These are phyloP conservation scores for Hydropsyche tenuis DNA, from an alignment of 1,140 invertebrate genomes.

Conservation along the genomic window DNA sequence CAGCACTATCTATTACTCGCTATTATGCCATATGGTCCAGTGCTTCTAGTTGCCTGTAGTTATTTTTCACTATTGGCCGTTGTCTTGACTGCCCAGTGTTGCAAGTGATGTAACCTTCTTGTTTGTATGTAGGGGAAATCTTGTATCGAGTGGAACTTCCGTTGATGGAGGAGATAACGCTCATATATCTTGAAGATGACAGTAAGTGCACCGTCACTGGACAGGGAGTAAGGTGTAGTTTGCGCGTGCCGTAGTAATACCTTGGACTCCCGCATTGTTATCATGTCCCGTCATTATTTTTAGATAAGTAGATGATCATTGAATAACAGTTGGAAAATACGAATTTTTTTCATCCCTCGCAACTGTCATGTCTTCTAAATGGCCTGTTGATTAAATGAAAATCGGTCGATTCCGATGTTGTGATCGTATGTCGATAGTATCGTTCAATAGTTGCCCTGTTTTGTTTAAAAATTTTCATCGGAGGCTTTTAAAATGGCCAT, in stretches of 20 bases:
- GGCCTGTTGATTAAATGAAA: conserved; percentile 36
- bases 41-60: conserved; percentile 63
- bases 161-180: conserved; percentile 87
- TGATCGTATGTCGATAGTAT: background rate
- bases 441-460: conserved; percentile 16
- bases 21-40: conserved; percentile 53
- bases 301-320: conserved; percentile 64
- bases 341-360: conserved; percentile 56
- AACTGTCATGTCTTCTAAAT: conserved; percentile 51
- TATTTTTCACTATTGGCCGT: conserved; percentile 49
- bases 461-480: conserved; percentile 16
- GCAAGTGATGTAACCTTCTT: conserved; percentile 63
- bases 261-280: conserved; percentile 65
- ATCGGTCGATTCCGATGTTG: too few species aligned
- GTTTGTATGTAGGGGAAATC: conserved; percentile 81
- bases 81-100: conserved; percentile 34
- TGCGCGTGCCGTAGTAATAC: conserved; percentile 64
- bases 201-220: conserved; percentile 57
- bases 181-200: conserved; percentile 84
- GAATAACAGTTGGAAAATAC: conserved; percentile 62
- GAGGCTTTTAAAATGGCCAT: conserved; percentile 40
- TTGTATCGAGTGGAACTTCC: conserved; percentile 88
- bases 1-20: conserved; percentile 32
- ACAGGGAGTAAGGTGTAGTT: conserved; percentile 65
- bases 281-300: conserved; percentile 63